Conservation (phyloP, 2,797 vertebrate genomes). For the Mormyrus proboscirostris region DNA sequence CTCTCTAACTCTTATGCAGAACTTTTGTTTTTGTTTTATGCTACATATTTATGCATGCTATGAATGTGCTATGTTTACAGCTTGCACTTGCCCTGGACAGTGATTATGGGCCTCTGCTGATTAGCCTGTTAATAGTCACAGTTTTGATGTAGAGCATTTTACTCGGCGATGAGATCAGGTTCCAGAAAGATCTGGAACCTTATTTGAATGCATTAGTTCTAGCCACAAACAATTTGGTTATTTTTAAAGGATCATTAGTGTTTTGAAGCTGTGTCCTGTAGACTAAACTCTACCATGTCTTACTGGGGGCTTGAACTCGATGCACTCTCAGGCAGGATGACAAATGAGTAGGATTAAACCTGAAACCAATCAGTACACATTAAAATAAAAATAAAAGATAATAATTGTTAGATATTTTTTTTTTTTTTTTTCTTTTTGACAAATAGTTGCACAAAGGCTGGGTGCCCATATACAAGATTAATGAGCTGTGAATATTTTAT, state of each 20-base stretch:
- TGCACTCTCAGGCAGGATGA: neutral
- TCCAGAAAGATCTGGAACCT: neutral
- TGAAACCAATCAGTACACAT: neutral
- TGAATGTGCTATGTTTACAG: neutral
- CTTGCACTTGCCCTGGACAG: neutral
- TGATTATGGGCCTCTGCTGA: neutral
- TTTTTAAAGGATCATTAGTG: neutral
- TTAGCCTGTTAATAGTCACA: neutral
- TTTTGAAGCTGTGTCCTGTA: neutral
- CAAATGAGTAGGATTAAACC: neutral
- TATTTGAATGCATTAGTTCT: neutral
- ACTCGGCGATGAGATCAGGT: neutral
- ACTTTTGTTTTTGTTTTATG: neutral
- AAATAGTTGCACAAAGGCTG: neutral
- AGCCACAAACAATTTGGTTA: neutral
- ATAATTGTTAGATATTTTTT: no score
- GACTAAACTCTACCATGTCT: neutral
- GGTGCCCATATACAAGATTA: neutral
- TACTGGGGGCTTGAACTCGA: neutral
- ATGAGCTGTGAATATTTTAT: neutral
- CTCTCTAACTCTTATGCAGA: neutral
- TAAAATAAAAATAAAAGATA: no score
- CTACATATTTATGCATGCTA: neutral
- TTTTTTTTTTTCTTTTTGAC: no score
- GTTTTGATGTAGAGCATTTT: neutral